Conservation (phyloP, 1,140 invertebrate genomes). For the Hylaeus anthracinus region DNA sequence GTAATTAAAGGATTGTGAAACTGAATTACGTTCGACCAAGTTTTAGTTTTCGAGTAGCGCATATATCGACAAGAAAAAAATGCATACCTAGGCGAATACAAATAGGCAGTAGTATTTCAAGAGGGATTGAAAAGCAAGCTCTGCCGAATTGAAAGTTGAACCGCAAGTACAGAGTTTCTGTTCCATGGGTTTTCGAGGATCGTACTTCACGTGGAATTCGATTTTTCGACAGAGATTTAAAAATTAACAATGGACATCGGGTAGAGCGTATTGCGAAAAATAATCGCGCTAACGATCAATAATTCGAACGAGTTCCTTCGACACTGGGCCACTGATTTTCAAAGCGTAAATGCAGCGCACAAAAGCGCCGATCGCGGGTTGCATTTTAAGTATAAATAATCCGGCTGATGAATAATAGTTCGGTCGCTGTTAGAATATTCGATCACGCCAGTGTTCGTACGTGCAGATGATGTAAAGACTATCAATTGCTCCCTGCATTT, state of each 20-base stretch:
- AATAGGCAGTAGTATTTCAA: neutral
- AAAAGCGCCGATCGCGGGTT: conserved; percentile 23
- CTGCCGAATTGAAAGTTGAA: neutral
- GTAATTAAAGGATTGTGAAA: conserved; percentile 11
- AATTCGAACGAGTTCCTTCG: conserved; percentile 2
- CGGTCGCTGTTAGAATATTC: conserved; percentile 46
- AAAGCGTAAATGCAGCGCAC: conserved; percentile 9
- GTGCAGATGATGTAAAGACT: neutral
- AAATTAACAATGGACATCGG: too few relatives aligned
- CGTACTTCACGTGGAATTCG: neutral
- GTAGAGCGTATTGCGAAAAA: neutral
- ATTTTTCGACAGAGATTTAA: neutral
- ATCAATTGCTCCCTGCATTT: neutral
- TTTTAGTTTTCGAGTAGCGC: conserved; percentile 3
- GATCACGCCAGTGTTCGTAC: conserved; percentile 17
- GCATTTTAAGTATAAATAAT: conserved; percentile 54
- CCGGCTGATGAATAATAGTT: conserved; percentile 3
- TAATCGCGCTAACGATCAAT: neutral
- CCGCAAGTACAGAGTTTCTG: neutral
- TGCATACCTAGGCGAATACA: neutral
- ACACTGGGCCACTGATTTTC: conserved; percentile 4
- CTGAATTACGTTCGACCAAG: neutral
- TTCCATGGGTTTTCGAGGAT: neutral
- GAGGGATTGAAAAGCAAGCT: conserved; percentile 4
- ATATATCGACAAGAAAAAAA: neutral